Evolutionary conservation across 2,113 vertebrate species (phyloP), one percentile per base, ranked within the genome.

Genomic region (Sinosuthora webbiana): DNA sequence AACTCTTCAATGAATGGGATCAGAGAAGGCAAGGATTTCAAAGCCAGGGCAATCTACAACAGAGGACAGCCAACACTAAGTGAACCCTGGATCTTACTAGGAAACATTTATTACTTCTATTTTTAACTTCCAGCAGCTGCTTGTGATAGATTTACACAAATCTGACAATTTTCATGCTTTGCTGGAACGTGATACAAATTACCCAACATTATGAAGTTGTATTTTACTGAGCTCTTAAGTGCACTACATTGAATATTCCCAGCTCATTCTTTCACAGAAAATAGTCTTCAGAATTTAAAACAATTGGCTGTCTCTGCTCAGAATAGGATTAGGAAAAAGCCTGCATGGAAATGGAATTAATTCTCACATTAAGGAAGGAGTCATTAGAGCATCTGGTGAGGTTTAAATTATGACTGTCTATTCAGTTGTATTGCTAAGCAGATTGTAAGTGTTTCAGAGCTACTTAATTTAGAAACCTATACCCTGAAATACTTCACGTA

Each of bases 331-430:
- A 89, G 44, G 49, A 74, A 93, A 95, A 95, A 93, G 56, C 64
- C 73, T 89, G 69, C 59, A 55, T 59, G 84, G 83, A 95, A 95
- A 93, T 68, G 67, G 91, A 95, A 94, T 95, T 94, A 94, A 84
- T 95, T 94, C 77, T 95, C 91, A 94, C 94, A 92, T 87, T 94
- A 96, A 93, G 74, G 57, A 85, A 90, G 73, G 77, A 92, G 83
- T 94, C 87, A 91, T 87, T 59, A 95, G 73, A 95, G 96, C 94
- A 97, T 94, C 94, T 95, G 89, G 57, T 75, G 80, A 95, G 69
- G 65, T 76, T 94, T 95, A 84, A 96, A 83, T 82, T 67, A 75
- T 69, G 53, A 70, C 80, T n/a, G 25, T 52, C 74, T 39, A 27
- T 56, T 89, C 62, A 70, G 53, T 75, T 76, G 64, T 59, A 87